Evolutionary conservation across 1,140 invertebrate genomes (phyloP).

Genomic region (Neoseiulus cucumeris): DNA sequence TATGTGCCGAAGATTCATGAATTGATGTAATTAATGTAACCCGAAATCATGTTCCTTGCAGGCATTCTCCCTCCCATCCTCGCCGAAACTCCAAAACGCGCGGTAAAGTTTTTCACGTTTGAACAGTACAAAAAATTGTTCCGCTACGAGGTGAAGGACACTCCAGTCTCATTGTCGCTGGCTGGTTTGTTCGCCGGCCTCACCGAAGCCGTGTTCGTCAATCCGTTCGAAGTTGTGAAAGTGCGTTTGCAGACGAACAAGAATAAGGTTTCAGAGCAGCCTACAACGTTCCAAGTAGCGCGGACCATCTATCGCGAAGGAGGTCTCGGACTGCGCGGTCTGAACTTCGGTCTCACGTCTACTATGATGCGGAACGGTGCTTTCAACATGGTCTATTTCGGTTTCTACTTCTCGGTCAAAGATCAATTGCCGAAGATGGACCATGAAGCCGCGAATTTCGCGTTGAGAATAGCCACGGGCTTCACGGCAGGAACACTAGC

Average conservation of each 20-base stretch:
- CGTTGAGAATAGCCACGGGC: slow-evolving; percentile 29
- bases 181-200: slow-evolving; percentile 65
- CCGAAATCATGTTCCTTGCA: too few relatives aligned
- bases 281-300: slow-evolving; percentile 23
- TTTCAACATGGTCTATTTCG: slow-evolving; percentile 83
- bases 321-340: slow-evolving; percentile 49
- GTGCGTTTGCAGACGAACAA: slow-evolving; percentile 41
- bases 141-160: slow-evolving; percentile 38
- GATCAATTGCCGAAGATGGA: slow-evolving; percentile 44
- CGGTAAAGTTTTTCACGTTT: slow-evolving; percentile 79
- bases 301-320: slow-evolving; percentile 48
- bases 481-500: slow-evolving; percentile 61
- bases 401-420: slow-evolving; percentile 79
- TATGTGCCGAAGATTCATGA: too few relatives aligned
- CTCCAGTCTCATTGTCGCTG: slow-evolving; percentile 38
- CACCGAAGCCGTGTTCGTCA: slow-evolving; percentile 69
- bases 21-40: too few relatives aligned
- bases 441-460: slow-evolving; percentile 26
- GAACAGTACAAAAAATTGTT: slow-evolving; percentile 75
- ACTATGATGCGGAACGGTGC: slow-evolving; percentile 66
- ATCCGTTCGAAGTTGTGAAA: slow-evolving; percentile 88
- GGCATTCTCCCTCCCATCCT: slow-evolving; percentile 74
- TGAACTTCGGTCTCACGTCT: slow-evolving; percentile 69
- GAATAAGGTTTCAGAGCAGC: slow-evolving; percentile 2
- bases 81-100: slow-evolving; percentile 82